These are phyloP conservation scores for Oryzias javanicus DNA, from an alignment of 2,113 vertebrate species.

Conservation along the genomic window DNA sequence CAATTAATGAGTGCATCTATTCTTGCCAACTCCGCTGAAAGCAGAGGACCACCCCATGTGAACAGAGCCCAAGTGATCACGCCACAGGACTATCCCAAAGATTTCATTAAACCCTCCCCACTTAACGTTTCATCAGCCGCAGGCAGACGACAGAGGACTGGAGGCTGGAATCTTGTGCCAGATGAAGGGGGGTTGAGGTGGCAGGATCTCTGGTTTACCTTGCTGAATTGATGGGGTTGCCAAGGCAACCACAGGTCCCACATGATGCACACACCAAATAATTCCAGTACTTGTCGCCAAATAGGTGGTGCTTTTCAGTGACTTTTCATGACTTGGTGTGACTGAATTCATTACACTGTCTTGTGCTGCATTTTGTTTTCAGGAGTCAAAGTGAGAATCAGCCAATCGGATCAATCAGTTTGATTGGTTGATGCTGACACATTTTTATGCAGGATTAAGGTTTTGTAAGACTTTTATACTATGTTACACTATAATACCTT, in stretches of 20 bases:
- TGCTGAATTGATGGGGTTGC: conserved; percentile 17
- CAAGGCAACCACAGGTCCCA: conserved; percentile 55
- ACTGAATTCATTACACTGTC: too few species aligned
- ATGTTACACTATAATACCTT: too few species aligned
- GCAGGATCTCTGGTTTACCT: conserved; percentile 49
- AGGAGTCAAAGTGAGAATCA: too few species aligned
- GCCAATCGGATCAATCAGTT: too few species aligned
- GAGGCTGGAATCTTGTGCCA: conserved; percentile 35
- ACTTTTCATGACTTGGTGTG: too few species aligned
- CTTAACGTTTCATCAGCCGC: conserved; percentile 54
- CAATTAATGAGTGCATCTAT: conserved; percentile 51
- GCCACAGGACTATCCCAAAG: conserved; percentile 56
- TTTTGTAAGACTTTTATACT: too few species aligned
- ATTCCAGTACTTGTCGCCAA: conserved; percentile 3
- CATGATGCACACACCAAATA: conserved; percentile 4
- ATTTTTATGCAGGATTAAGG: too few species aligned
- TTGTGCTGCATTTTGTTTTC: too few species aligned
- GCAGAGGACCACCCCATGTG: conserved; percentile 18
- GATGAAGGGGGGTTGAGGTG: conserved; percentile 32
- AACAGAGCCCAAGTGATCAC: conserved; percentile 42
- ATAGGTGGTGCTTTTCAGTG: neutral
- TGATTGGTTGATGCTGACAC: too few species aligned
- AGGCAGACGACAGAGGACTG: conserved; percentile 28
- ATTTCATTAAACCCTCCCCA: conserved; percentile 65
- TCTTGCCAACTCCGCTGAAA: conserved; percentile 12